A percentile compares a stretch with the other conserved stretches of the same genome.
phyloP scores from a whole-genome alignment of 1,140 invertebrate genomes.

The Conopomorpha cramerella region DNA sequence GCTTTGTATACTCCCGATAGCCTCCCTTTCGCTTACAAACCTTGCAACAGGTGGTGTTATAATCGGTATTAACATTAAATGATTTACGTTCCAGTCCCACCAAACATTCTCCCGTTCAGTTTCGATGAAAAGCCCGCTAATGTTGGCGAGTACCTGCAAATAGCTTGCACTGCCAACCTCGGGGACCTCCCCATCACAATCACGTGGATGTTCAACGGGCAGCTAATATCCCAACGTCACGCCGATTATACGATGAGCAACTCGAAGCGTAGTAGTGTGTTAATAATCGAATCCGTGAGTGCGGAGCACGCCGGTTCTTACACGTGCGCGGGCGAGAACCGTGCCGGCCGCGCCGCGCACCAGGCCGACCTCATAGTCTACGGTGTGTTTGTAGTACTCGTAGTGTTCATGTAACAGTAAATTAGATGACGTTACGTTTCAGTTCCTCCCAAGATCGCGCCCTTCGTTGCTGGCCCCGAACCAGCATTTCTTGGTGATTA shows the following conservation, averaged over 20 bases:
- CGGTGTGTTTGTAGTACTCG: too few relatives aligned
- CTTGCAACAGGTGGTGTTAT: too few relatives aligned
- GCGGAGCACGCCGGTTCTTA: slow-evolving; percentile 78
- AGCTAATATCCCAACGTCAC: slow-evolving; percentile 62
- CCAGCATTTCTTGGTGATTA: slow-evolving; percentile 56
- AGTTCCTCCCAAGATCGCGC: slow-evolving; percentile 70
- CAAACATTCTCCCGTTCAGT: slow-evolving; percentile 65
- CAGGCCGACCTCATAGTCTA: slow-evolving; percentile 71
- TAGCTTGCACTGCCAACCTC: slow-evolving; percentile 83
- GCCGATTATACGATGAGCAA: slow-evolving; percentile 67
- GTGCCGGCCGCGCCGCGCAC: slow-evolving; percentile 68
- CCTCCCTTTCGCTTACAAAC: too few relatives aligned
- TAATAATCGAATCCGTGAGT: slow-evolving; percentile 74
- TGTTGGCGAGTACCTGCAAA: slow-evolving; percentile 71
- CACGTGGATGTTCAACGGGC: slow-evolving; percentile 71
- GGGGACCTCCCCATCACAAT: slow-evolving; percentile 84
- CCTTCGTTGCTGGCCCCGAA: slow-evolving; percentile 66
- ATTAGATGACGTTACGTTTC: slow-evolving; percentile 48
- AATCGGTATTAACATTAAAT: too few relatives aligned
- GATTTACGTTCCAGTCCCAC: slow-evolving; percentile 54
- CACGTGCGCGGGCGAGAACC: slow-evolving; percentile 79
- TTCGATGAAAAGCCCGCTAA: slow-evolving; percentile 71
- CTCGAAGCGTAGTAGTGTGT: slow-evolving; percentile 70
- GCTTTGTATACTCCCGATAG: too few relatives aligned
- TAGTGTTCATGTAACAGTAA: slow-evolving; percentile 24